phyloP scores from a whole-genome alignment of 2,888 invertebrate genomes.

The Drosophila macrospina region DNA sequence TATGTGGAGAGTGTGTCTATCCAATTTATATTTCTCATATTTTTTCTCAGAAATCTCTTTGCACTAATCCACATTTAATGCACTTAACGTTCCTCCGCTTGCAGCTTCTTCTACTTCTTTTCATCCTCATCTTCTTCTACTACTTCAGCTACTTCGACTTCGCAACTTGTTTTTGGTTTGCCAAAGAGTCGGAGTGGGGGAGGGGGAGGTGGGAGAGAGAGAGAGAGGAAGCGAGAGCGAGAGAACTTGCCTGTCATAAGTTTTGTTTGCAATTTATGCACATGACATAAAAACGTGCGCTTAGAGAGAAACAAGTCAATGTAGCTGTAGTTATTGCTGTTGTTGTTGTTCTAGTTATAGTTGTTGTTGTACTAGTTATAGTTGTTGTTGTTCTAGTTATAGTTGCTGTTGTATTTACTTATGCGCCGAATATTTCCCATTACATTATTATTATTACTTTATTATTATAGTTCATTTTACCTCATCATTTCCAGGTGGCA shows the following conservation, averaged over 20 bases:
- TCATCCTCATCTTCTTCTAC: not conserved
- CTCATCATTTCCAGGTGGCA: conserved; percentile 15
- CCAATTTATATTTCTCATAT: conserved; percentile 25
- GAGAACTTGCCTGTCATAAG: conserved; percentile 35
- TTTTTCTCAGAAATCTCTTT: conserved; percentile 32
- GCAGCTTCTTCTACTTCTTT: conserved; percentile 3
- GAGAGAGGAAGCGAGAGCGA: no score
- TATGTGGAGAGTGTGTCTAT: not conserved
- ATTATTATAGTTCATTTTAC: conserved; percentile 41
- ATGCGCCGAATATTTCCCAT: conserved; percentile 25
- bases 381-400: conserved; percentile 5
- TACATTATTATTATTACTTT: conserved; percentile 42
- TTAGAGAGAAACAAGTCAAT: conserved; percentile 14
- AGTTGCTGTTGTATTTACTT: conserved; percentile 37
- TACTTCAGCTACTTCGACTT: conserved; percentile 11
- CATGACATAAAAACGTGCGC: conserved; percentile 78
- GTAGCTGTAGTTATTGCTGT: not conserved
- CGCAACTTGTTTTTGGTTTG: conserved; percentile 37
- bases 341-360: conserved; percentile 8
- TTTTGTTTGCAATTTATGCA: conserved; percentile 69
- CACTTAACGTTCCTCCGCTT: conserved; percentile 48
- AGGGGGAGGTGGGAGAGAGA: no score
- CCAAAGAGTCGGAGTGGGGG: not conserved
- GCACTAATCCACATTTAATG: conserved; percentile 67
- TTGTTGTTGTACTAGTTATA: conserved; percentile 6